Percentiles rank a stretch among this genome's conserved stretches.
Conservation (phyloP, 2,113 vertebrate genomes). For the Oncorhynchus clarkii region DNA sequence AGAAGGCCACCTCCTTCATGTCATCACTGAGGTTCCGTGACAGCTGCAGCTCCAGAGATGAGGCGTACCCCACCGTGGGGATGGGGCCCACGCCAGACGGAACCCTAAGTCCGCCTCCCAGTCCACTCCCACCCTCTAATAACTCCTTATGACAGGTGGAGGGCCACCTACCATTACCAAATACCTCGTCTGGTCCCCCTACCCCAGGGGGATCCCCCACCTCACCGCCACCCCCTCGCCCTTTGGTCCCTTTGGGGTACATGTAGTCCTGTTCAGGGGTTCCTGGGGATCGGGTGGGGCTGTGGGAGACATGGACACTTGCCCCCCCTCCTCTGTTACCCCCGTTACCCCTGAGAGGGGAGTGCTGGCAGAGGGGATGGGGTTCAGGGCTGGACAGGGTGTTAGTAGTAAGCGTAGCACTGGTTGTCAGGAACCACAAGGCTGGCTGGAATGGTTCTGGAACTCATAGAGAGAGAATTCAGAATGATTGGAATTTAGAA, state of each 20-base stretch:
- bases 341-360: slow-evolving; percentile 67
- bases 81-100: slow-evolving; percentile 73
- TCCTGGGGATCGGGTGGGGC: slow-evolving; percentile 71
- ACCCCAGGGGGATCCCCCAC: slow-evolving; percentile 57
- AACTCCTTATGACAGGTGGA: slow-evolving; percentile 31
- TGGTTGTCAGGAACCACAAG: slow-evolving; percentile 95
- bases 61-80: slow-evolving; percentile 81
- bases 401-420: slow-evolving; percentile 91
- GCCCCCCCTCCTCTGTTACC: slow-evolving; percentile 59
- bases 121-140: slow-evolving; percentile 63
- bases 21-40: slow-evolving; percentile 94
- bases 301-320: slow-evolving; percentile 82
- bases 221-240: slow-evolving; percentile 61
- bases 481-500: slow-evolving; percentile 10
- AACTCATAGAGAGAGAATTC: too few relatives aligned
- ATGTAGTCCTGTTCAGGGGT: slow-evolving; percentile 75
- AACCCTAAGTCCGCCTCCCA: slow-evolving; percentile 60
- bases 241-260: slow-evolving; percentile 77
- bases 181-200: slow-evolving; percentile 74
- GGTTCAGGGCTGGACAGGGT: slow-evolving; percentile 88
- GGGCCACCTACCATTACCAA: slow-evolving; percentile 79
- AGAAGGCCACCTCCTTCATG: slow-evolving; percentile 98
- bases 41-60: slow-evolving; percentile 85
- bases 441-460: slow-evolving; percentile 79
- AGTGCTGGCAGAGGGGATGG: slow-evolving; percentile 89